Conservation (phyloP, 2,797 vertebrate genomes). For the Petrocephalus schoutedeni region DNA sequence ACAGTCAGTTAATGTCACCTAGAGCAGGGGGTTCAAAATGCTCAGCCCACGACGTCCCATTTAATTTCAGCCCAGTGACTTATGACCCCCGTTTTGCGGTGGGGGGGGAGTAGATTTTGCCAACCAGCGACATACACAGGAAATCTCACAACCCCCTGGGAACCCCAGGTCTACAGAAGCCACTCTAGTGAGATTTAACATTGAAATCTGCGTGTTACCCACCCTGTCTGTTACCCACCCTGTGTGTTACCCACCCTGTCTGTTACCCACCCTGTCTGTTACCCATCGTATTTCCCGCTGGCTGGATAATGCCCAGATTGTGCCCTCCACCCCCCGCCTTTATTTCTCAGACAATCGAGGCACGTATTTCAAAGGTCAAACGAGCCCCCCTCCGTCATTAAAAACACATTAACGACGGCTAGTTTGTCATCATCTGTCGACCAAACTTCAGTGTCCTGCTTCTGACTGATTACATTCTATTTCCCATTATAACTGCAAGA, state of each 20-base stretch:
- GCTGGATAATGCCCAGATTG: neutral
- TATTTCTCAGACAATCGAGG: neutral
- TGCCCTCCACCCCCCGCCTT: neutral
- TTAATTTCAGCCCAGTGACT: neutral
- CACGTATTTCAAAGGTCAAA: constrained; percentile 15
- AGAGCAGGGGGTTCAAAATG: too few species aligned
- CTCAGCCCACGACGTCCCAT: neutral
- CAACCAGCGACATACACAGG: neutral
- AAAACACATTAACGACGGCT: constrained; percentile 5
- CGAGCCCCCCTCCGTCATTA: neutral
- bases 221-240: neutral
- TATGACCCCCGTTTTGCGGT: neutral
- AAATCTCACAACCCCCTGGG: neutral
- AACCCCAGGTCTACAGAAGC: neutral
- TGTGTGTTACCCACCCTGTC: too few species aligned
- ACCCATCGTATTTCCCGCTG: neutral
- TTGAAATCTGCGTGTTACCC: neutral
- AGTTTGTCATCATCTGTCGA: neutral
- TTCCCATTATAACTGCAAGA: neutral
- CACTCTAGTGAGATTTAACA: neutral
- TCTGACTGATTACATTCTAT: neutral
- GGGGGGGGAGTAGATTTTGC: neutral
- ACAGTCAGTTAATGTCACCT: neutral
- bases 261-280: too few species aligned
- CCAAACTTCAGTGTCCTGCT: neutral